Evolutionary conservation across 2,113 vertebrate species (phyloP).

Genomic region (Porphyrio hochstetteri): DNA sequence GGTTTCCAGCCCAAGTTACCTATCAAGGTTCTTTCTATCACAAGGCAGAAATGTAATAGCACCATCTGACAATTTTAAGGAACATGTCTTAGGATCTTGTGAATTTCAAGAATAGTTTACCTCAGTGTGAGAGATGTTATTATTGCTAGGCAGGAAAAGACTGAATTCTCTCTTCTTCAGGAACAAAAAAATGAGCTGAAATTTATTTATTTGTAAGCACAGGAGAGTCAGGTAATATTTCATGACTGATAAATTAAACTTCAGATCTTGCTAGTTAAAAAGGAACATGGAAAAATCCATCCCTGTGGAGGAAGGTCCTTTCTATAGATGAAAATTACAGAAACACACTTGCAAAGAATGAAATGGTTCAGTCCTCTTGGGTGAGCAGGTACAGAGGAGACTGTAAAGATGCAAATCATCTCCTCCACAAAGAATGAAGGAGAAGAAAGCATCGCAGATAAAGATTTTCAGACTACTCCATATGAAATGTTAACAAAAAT

Average conservation of each 20-base stretch:
- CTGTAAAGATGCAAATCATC: neutral
- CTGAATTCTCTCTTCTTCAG: neutral
- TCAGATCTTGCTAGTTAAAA: neutral
- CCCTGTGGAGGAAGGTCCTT: neutral
- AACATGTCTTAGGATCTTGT: neutral
- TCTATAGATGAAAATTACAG: neutral
- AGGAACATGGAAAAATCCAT: fast-evolving
- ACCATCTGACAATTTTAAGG: neutral
- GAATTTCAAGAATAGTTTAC: neutral
- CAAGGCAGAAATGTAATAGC: neutral
- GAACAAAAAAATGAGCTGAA: neutral
- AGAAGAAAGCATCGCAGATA: neutral
- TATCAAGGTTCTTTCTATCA: neutral
- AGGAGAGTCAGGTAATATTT: neutral
- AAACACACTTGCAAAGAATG: neutral
- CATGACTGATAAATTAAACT: neutral
- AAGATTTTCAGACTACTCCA: neutral
- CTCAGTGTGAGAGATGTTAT: neutral
- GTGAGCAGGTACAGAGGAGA: neutral
- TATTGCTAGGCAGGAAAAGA: neutral
- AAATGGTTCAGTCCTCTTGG: neutral
- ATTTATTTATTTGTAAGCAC: neutral
- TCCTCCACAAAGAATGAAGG: neutral
- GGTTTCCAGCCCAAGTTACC: neutral
- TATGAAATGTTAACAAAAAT: neutral